Evolutionary conservation across 1,140 invertebrate genomes (phyloP).

Genomic region (Heterodera carotae): DNA sequence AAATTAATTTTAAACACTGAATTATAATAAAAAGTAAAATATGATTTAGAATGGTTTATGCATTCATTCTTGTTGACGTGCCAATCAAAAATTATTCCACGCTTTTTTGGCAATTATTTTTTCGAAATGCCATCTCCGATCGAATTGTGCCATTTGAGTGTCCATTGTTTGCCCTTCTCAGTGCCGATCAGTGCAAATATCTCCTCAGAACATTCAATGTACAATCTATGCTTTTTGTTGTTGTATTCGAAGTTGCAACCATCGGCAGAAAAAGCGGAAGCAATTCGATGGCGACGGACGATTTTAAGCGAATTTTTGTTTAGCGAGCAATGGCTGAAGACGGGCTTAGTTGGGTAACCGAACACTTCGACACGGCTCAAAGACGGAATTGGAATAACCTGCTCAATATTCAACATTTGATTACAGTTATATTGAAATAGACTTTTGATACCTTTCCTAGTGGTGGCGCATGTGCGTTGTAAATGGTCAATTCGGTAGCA

Average conservation of each 20-base stretch:
- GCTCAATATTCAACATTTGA: not conserved
- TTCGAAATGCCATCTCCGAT: not conserved
- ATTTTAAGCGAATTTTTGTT: not conserved
- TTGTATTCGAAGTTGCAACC: constrained; percentile 17
- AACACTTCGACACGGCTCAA: not conserved
- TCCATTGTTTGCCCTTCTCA: constrained; percentile 2
- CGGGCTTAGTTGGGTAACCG: not conserved
- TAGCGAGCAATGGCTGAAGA: not conserved
- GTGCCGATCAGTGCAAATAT: not conserved
- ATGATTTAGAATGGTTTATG: too few species aligned
- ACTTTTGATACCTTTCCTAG: not conserved
- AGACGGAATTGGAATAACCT: not conserved
- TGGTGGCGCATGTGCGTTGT: not conserved
- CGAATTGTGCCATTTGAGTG: not conserved
- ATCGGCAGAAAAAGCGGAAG: not conserved
- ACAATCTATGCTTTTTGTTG: not conserved
- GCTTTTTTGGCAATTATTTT: too few species aligned
- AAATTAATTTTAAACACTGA: too few species aligned
- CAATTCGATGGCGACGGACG: not conserved
- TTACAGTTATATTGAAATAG: not conserved
- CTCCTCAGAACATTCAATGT: not conserved
- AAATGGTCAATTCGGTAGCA: not conserved
- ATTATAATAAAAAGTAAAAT: too few species aligned
- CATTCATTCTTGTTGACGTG: too few species aligned
- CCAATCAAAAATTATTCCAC: too few species aligned